These are phyloP conservation scores for Odontesthes bonariensis DNA, from an alignment of 2,113 vertebrate genomes.

Conservation along the genomic window DNA sequence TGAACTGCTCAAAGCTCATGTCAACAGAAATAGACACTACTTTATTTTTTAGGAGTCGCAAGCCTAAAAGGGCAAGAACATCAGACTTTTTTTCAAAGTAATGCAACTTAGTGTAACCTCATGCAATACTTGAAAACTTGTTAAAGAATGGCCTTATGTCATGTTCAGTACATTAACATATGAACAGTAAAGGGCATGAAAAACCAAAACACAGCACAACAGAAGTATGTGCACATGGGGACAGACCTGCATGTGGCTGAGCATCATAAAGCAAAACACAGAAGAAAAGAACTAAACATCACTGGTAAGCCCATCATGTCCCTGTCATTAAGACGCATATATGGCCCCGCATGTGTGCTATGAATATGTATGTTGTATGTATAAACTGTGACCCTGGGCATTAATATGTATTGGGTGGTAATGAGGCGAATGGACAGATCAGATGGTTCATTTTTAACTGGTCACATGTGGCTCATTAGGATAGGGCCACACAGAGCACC, in stretches of 20 bases:
- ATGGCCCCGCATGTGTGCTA: constrained; percentile 72
- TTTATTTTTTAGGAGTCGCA: constrained; percentile 7
- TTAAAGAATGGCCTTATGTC: neutral
- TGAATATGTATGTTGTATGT: constrained; percentile 82
- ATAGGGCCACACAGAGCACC: constrained; percentile 65
- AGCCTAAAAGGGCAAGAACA: neutral
- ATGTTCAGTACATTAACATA: constrained; percentile 16
- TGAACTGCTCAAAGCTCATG: constrained; percentile 7
- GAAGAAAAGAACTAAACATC: constrained; percentile 27
- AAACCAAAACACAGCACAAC: constrained; percentile 9
- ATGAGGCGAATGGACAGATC: constrained; percentile 79
- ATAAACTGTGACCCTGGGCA: constrained; percentile 80
- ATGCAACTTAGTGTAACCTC: constrained; percentile 18
- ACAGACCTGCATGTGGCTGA: constrained; percentile 17
- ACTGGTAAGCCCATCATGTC: constrained; percentile 55
- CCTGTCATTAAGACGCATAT: constrained; percentile 66
- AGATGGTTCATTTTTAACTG: constrained; percentile 81
- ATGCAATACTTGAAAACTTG: constrained; percentile 9
- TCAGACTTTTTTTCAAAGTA: constrained; percentile 3
- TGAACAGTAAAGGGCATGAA: neutral
- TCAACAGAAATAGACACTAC: neutral
- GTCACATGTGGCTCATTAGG: constrained; percentile 84
- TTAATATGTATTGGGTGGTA: constrained; percentile 83
- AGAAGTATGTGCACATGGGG: too few relatives aligned
- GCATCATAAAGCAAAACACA: constrained; percentile 48